Base-by-base conservation (phyloP, 2,888 invertebrate species). In the Morpho deidamia region DNA sequence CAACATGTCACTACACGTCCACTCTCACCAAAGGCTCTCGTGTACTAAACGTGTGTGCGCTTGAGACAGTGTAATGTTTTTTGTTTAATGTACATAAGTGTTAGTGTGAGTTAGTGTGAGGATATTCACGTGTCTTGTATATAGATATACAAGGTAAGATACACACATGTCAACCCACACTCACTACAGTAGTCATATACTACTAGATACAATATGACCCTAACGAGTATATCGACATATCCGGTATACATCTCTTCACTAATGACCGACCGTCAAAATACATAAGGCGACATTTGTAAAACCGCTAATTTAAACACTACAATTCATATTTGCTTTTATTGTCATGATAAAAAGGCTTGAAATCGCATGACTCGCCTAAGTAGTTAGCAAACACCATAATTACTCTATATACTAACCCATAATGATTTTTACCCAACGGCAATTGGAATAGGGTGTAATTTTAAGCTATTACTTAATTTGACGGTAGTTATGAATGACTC, bases 391-490 rank as follows among this genome's bases (percentile, higher is more conserved):
- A 10, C 44, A 44, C 44, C 49, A 40, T 53, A 51, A 53, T 44
- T 40, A 23, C 54, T 49, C 8, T 37, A 52, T 53, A 38, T 55
- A 47, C 52, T 38, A 52, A 46, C 42, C 44, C 44, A 55, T 51
- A 53, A 37, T 42, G 41, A 10, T 41, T 42, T 46, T 38, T 35
- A 41, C 12, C 40, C 44, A 54, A 55, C 47, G 41, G 8, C 37
- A 51, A 45, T 41, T 35, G 44, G 41, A 53, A 53, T 48, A 33
- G 44, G 49, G 49, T 41, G 40, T 53, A 37, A 51, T 47, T 57
- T 43, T 47, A 8, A 45, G 50, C 14, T 35, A 33, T 54, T 49
- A 49, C 44, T 43, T n/a, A 53, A 23, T 53, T 47, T 50, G 39
- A 33, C 32, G 34, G 9, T 53, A 44, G 11, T 43, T 35, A 23